Conservation (phyloP, 2,888 invertebrate species). For the Coronaproctus castanopsis region DNA sequence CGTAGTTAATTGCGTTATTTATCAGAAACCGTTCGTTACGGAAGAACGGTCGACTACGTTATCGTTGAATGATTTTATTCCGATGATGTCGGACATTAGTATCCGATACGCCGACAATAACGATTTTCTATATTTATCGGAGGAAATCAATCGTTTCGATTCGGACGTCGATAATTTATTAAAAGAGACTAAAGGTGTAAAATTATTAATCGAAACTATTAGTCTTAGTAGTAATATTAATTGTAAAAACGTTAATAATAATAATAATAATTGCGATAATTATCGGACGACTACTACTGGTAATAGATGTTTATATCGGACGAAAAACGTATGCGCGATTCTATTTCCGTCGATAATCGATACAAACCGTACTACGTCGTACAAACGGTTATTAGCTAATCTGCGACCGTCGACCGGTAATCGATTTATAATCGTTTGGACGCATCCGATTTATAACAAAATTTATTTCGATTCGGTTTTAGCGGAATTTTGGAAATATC, state of each 20-base stretch:
- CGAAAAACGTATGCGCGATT: neutral
- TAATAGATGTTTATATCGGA: no score
- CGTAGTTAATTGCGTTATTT: no score
- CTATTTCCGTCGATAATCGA: neutral
- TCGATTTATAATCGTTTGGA: constrained; percentile 7
- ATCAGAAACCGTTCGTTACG: no score
- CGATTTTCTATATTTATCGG: constrained; percentile 2
- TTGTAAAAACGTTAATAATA: neutral
- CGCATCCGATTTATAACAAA: neutral
- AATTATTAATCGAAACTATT: neutral
- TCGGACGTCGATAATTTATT: neutral
- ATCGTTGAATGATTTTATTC: neutral
- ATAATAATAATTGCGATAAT: no score
- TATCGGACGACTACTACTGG: no score
- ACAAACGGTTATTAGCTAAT: neutral
- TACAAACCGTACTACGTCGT: neutral
- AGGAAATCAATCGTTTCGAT: neutral
- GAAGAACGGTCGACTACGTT: no score
- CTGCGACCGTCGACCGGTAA: neutral
- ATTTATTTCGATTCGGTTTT: neutral
- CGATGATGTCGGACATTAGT: neutral
- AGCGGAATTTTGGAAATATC: constrained; percentile 4
- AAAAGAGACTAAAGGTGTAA: neutral
- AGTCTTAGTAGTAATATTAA: neutral
- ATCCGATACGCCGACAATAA: neutral